These are phyloP conservation scores for Peromyscus nudipes DNA, from an alignment of 2,797 vertebrate genomes.

Conservation along the genomic window DNA sequence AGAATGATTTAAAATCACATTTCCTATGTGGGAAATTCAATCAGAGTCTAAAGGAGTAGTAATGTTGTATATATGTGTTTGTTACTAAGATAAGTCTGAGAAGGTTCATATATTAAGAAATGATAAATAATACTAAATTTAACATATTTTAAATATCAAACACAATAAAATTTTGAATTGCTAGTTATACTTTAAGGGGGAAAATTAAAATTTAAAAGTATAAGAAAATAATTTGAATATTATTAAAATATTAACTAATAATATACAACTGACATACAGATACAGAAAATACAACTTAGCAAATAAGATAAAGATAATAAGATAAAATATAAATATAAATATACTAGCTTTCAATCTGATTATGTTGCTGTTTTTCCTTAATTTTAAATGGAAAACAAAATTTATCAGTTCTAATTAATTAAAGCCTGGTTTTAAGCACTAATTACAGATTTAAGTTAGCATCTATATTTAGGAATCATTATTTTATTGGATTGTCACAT, in stretches of 20 bases:
- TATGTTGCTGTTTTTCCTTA: not conserved
- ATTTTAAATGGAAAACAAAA: not conserved
- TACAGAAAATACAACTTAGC: not conserved
- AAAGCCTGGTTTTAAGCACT: not conserved
- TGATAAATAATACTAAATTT: not conserved
- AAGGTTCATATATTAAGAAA: not conserved
- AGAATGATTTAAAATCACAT: conserved; percentile 48
- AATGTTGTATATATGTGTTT: not conserved
- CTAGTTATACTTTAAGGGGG: not conserved
- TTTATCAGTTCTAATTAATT: not conserved
- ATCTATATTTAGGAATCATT: not conserved
- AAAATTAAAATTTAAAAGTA: not conserved
- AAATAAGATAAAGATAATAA: not conserved
- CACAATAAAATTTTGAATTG: conserved; percentile 22
- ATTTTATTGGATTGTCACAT: not conserved
- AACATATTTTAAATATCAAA: conserved; percentile 30
- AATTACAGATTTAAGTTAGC: not conserved
- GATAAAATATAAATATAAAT: not conserved
- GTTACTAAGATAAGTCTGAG: not conserved
- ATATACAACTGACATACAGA: not conserved
- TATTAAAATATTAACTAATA: conserved; percentile 8
- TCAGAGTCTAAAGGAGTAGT: not conserved
- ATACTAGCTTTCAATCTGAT: not conserved
- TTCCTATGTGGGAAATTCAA: not conserved
- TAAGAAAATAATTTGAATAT: not conserved